Conservation (phyloP, 1,140 invertebrate species). For the Cheumatopsyche charites region DNA sequence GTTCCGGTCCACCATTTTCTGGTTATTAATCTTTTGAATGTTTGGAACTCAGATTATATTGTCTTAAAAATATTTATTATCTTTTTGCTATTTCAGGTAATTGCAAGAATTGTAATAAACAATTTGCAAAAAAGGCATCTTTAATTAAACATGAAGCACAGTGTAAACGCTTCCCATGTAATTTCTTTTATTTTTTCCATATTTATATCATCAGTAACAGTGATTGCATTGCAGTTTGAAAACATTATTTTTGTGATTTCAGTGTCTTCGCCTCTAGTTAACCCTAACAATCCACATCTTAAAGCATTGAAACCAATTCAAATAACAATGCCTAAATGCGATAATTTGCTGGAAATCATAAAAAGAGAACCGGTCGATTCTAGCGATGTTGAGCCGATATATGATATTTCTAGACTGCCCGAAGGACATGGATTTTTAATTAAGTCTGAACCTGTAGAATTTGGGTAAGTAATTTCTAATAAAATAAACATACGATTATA, state of each 20-base stretch:
- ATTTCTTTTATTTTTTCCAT: constrained; percentile 23
- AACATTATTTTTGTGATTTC: constrained; percentile 20
- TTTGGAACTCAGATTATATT: neutral
- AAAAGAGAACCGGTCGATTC: constrained; percentile 32
- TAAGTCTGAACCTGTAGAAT: constrained; percentile 47
- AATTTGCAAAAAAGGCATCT: constrained; percentile 47
- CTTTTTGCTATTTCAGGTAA: constrained; percentile 47
- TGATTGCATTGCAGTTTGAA: neutral
- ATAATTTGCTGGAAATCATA: constrained; percentile 47
- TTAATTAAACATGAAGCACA: constrained; percentile 49
- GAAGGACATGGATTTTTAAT: neutral
- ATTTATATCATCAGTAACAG: too few species aligned
- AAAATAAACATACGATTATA: neutral
- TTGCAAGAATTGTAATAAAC: constrained; percentile 49
- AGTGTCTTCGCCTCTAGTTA: constrained; percentile 30
- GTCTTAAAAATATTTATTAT: neutral
- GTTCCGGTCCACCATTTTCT: constrained; percentile 47
- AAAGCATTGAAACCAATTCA: constrained; percentile 47
- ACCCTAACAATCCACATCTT: constrained; percentile 48
- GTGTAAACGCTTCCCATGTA: constrained; percentile 43
- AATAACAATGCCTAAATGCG: constrained; percentile 51
- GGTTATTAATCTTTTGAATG: constrained; percentile 42
- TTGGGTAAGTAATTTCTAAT: constrained; percentile 30
- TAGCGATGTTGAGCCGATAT: constrained; percentile 20
- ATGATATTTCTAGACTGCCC: constrained; percentile 48